Evolutionary conservation across 2,113 vertebrate species (phyloP), one percentile per base, ranked within the genome.

Genomic region (Calyptommatus sinebrachiatus): DNA sequence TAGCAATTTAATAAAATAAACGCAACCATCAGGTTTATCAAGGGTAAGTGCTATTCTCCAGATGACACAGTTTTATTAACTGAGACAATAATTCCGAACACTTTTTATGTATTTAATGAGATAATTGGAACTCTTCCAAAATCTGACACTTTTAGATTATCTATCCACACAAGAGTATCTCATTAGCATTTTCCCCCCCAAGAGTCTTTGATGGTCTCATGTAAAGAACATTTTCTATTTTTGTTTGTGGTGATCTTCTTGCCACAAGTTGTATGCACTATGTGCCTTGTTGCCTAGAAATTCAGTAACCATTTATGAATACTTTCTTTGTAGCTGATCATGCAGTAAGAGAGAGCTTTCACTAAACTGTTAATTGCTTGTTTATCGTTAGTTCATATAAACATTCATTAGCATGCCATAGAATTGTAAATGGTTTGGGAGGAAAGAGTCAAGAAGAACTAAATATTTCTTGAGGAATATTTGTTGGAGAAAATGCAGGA

Each of bases 331-430:
- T n/a, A 88, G 76, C 76, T 10, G 22, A 31, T 84, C 78, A 65
- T 83, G 35, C 70, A 82, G 26, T 26, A 22, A n/a, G 20, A 0
- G 75, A 80, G 81, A 24, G 48, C 22, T 85, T 86, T 62, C 68
- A 61, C 7, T 79, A 79, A 72, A 68, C 60, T 84, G 18, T 76
- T 74, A 74, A 72, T 85, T 61, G 28, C 76, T 73, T 77, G 82
- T 84, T 81, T 70, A 62, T 88, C 86, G 84, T 83, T 87, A 84
- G 80, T 81, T 78, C 77, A 88, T n/a, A 87, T 90, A 87, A 84
- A 85, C 89, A 82, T 71, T 86, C 75, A 88, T 91, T 89, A 91
- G 87, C 84, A 87, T 84, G 89, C 89, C 86, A 87, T 83, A 60
- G 74, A 72, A 48, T 84, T 82, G 77, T 70, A 90, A 87, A 80